phyloP scores from a whole-genome alignment of 2,888 invertebrate genomes.

The Lithosia quadra region DNA sequence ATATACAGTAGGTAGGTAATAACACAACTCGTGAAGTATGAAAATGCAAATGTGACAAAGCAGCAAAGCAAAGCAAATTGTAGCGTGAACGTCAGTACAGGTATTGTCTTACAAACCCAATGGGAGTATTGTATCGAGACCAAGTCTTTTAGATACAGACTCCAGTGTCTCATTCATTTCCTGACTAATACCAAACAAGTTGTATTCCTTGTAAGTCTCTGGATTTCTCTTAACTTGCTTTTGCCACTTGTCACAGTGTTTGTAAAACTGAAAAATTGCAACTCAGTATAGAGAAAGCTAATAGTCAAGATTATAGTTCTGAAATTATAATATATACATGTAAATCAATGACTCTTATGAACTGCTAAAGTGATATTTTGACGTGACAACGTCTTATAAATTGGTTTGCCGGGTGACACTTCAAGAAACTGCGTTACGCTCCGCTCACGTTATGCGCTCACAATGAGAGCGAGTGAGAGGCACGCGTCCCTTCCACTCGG shows the following conservation, averaged over 20 bases:
- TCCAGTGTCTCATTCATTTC: slow-evolving; percentile 87
- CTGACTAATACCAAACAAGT: slow-evolving; percentile 83
- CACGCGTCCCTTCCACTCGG: too few relatives aligned
- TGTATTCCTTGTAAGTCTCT: slow-evolving; percentile 86
- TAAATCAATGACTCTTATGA: background rate
- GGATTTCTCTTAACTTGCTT: slow-evolving; percentile 90
- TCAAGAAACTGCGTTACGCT: too few relatives aligned
- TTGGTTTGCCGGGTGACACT: too few relatives aligned
- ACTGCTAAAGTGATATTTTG: too few relatives aligned
- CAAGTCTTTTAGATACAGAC: slow-evolving; percentile 87
- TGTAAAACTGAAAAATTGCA: slow-evolving; percentile 91
- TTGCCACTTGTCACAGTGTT: slow-evolving; percentile 91
- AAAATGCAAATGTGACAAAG: slow-evolving; percentile 36
- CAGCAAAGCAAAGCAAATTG: slow-evolving; percentile 72
- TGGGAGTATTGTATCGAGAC: slow-evolving; percentile 82
- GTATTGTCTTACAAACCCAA: slow-evolving; percentile 79
- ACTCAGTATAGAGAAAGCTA: slow-evolving; percentile 62
- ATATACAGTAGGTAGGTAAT: background rate
- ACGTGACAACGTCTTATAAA: too few relatives aligned
- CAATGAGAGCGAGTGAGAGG: too few relatives aligned
- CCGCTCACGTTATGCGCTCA: too few relatives aligned
- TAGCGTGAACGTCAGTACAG: slow-evolving; percentile 39
- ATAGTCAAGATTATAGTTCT: slow-evolving; percentile 27
- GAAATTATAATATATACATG: background rate
- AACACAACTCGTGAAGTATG: slow-evolving; percentile 14